phyloP scores from a whole-genome alignment of 2,113 vertebrate species.

The Empidonax traillii region DNA sequence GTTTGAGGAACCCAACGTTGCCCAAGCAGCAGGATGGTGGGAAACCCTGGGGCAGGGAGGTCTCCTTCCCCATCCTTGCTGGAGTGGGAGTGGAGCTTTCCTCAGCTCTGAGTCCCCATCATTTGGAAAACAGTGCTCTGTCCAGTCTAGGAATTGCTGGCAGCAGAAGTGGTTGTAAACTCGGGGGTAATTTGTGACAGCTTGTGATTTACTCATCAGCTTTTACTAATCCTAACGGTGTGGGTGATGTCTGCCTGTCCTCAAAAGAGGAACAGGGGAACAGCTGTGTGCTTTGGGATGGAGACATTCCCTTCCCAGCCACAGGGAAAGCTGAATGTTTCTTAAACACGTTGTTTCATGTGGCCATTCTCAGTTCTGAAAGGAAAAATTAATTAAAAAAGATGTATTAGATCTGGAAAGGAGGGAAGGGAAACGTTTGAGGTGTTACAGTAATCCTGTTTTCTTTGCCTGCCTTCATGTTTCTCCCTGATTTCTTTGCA shows the following conservation, averaged over 20 bases:
- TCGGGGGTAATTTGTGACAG: background rate
- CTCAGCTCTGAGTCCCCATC: background rate
- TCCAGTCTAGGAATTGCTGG: background rate
- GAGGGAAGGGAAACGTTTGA: background rate
- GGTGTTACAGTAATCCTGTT: background rate
- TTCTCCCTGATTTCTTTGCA: slow-evolving; percentile 68
- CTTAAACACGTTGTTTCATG: accelerated
- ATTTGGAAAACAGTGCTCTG: accelerated
- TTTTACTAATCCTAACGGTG: background rate
- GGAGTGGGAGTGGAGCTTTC: background rate
- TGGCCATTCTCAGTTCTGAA: background rate
- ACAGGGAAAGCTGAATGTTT: background rate
- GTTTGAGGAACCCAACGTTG: background rate
- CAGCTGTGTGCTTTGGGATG: background rate
- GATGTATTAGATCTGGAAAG: background rate
- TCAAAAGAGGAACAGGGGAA: background rate
- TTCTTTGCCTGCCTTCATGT: background rate
- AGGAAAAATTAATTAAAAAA: background rate
- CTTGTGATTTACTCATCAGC: background rate
- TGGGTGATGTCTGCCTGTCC: background rate
- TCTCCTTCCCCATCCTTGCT: background rate
- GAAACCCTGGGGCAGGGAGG: background rate
- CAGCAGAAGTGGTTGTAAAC: background rate
- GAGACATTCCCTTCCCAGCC: accelerated
- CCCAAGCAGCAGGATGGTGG: background rate